Conservation (phyloP, 2,888 invertebrate species). For the Apomyelois bistriatella region DNA sequence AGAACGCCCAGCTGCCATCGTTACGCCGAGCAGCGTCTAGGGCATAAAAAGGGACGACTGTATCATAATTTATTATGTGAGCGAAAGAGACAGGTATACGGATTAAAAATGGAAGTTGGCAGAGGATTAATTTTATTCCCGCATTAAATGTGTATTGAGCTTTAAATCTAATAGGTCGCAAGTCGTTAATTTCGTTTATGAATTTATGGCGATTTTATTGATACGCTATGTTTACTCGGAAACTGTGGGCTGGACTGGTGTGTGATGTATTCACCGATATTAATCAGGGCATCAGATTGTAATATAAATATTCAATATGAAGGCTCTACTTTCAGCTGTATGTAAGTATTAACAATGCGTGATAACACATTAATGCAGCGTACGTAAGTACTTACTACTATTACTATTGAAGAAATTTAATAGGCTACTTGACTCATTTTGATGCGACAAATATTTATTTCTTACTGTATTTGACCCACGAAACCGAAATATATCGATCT, state of each 20-base stretch:
- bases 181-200: constrained; percentile 57
- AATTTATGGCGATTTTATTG: constrained; percentile 40
- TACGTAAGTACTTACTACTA: too few relatives aligned
- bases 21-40: constrained; percentile 52
- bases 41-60: constrained; percentile 40
- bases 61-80: constrained; percentile 22
- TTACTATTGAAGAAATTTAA: too few relatives aligned
- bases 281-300: not conserved
- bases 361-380: too few relatives aligned
- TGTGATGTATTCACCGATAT: constrained; percentile 1
- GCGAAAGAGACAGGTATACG: constrained; percentile 46
- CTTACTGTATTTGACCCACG: too few relatives aligned
- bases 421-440: too few relatives aligned
- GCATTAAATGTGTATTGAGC: constrained; percentile 59
- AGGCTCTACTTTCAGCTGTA: too few relatives aligned
- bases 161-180: constrained; percentile 56
- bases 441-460: too few relatives aligned
- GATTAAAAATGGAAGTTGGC: constrained; percentile 59
- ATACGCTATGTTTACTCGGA: constrained; percentile 16
- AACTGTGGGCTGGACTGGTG: not conserved
- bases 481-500: too few relatives aligned
- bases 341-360: too few relatives aligned
- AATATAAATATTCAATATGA: too few relatives aligned
- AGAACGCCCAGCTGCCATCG: constrained; percentile 71
- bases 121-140: constrained; percentile 67